Conservation (phyloP, 2,113 vertebrate species). For the Platichthys stellatus region DNA sequence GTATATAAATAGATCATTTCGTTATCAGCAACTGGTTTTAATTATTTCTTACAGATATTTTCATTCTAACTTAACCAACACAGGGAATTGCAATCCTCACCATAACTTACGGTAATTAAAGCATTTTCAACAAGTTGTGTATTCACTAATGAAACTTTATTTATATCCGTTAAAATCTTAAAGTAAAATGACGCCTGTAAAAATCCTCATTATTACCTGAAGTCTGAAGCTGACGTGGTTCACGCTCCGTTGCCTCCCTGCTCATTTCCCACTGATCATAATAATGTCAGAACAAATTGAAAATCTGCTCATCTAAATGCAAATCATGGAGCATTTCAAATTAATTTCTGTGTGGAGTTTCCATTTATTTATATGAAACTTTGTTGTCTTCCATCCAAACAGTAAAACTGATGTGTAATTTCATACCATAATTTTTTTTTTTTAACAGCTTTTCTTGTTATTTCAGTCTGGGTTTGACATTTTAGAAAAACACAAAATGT, state of each 20-base stretch:
- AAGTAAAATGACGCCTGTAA: slow-evolving; percentile 10
- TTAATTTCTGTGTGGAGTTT: slow-evolving; percentile 74
- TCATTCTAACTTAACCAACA: too few relatives aligned
- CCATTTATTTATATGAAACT: slow-evolving; percentile 41
- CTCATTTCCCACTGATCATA: slow-evolving; percentile 62
- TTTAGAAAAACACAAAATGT: too few relatives aligned
- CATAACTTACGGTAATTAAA: too few relatives aligned
- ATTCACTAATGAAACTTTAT: slow-evolving; percentile 11
- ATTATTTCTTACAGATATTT: too few relatives aligned
- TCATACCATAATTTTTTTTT: slow-evolving; percentile 5
- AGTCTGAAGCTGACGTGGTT: slow-evolving; percentile 15
- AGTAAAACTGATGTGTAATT: slow-evolving; percentile 20
- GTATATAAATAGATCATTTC: too few relatives aligned
- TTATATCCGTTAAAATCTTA: background rate
- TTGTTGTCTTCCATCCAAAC: slow-evolving; percentile 22
- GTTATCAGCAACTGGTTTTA: too few relatives aligned
- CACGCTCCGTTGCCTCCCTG: slow-evolving; percentile 36
- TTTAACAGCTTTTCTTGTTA: too few relatives aligned
- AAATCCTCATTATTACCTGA: slow-evolving; percentile 24
- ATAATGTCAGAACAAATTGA: slow-evolving; percentile 67
- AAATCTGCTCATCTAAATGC: slow-evolving; percentile 83
- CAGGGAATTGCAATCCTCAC: too few relatives aligned
- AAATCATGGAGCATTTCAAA: slow-evolving; percentile 77
- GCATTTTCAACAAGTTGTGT: background rate
- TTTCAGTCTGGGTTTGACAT: too few relatives aligned